Evolutionary conservation across 2,888 invertebrate genomes (phyloP).

Genomic region (Andrena bicolor): DNA sequence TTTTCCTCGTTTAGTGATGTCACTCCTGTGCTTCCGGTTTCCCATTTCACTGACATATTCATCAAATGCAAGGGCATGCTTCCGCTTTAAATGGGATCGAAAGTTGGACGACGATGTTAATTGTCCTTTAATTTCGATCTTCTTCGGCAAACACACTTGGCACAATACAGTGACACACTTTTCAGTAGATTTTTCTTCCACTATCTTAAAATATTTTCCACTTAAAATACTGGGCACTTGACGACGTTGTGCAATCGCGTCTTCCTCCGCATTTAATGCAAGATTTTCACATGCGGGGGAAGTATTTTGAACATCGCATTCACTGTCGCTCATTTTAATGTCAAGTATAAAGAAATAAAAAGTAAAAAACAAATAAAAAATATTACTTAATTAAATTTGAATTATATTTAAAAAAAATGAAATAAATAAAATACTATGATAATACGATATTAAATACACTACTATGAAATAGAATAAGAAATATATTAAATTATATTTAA

Average conservation of each 20-base stretch:
- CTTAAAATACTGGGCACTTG: background rate
- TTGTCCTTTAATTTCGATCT: background rate
- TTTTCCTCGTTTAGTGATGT: background rate
- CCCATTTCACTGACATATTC: background rate
- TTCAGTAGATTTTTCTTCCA: background rate
- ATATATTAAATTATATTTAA: no score
- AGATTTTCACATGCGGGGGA: background rate
- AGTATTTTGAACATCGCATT: background rate
- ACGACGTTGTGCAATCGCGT: background rate
- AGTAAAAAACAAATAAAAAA: background rate
- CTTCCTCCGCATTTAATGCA: background rate
- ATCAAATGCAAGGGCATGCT: background rate
- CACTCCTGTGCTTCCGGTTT: background rate
- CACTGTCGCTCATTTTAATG: background rate
- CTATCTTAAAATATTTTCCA: background rate
- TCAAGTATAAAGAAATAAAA: background rate
- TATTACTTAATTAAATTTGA: background rate
- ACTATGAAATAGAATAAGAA: no score
- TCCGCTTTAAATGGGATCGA: background rate
- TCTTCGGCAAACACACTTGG: background rate
- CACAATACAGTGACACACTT: background rate
- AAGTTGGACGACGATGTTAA: slow-evolving; percentile 5
- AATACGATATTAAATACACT: no score
- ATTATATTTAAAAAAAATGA: no score
- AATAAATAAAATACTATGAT: no score